These are phyloP conservation scores for Lutraria lutraria DNA, from an alignment of 2,888 invertebrate species.

Conservation along the genomic window DNA sequence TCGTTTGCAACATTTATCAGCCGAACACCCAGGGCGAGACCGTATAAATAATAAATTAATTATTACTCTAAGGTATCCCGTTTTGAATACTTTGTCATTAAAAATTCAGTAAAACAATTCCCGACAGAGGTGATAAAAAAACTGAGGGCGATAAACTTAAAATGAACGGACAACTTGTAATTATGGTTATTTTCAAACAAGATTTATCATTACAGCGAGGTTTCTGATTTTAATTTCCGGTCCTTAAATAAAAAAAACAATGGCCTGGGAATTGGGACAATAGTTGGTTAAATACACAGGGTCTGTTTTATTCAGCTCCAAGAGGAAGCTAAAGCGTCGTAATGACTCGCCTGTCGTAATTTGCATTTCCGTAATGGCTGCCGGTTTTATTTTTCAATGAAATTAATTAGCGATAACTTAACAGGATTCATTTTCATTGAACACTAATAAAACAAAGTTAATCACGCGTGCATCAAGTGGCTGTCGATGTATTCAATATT, in stretches of 20 bases:
- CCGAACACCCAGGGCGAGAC: background rate
- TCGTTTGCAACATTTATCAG: background rate
- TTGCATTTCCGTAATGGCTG: constrained; percentile 30
- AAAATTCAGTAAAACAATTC: constrained; percentile 31
- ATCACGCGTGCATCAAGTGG: constrained; percentile 21
- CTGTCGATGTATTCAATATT: constrained; percentile 4
- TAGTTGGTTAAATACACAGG: background rate
- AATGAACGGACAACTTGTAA: background rate
- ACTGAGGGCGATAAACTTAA: constrained; percentile 1
- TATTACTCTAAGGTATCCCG: constrained; percentile 5
- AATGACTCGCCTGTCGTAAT: constrained; percentile 21
- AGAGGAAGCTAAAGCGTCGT: background rate
- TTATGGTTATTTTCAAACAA: background rate
- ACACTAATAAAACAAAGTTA: constrained; percentile 41
- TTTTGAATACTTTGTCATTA: constrained; percentile 15
- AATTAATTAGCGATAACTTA: constrained; percentile 33
- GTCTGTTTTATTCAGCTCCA: background rate
- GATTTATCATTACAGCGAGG: background rate
- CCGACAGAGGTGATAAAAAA: background rate
- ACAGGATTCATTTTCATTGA: constrained; percentile 31
- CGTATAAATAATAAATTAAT: constrained; percentile 23
- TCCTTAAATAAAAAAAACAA: background rate
- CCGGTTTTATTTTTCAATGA: constrained; percentile 19
- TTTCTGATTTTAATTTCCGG: constrained; percentile 43
- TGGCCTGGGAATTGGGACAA: background rate